Evolutionary conservation across 2,888 invertebrate species (phyloP), one percentile per base, ranked within the genome.

Genomic region (Folsomia manolachei): DNA sequence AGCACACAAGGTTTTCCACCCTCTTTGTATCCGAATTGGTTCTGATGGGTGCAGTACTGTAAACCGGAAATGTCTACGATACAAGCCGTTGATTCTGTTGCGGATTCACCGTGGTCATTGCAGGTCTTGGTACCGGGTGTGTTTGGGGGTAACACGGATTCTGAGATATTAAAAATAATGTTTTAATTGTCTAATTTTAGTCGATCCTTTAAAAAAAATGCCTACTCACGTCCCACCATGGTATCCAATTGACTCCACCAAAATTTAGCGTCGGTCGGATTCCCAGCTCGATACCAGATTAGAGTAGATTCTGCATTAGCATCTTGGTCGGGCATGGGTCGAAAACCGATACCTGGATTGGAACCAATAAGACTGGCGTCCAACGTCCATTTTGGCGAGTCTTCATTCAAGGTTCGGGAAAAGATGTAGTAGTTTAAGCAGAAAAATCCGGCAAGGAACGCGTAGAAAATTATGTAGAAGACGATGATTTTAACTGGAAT

Each of bases 11-110:
- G 70, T 25, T 60, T 24, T 23, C 56, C 70, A 19, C 52, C 65
- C n/a, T 14, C 4, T 53, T 90, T 89, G 85, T 91, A 98, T 83
- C 95, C 96, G 86, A 91, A 99, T 82, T 91, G 88, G 80, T 91
- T 89, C 53, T 88, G 87, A 72, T 88, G 86, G 74, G 90, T 90
- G 86, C 97, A 97, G 65, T 90, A 90, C 63, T 88, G 87, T 86
- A 93, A 92, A 72, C 87, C 85, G 69, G 87, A 85, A 67, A 92
- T 85, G 63, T 92, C 89, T 77, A 96, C 91, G 80, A 90, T 89
- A 85, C 97, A 97, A 60, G 93, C 93, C 84, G 91, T 90, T 87
- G 85, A 24, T 2, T 27, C 25, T 1, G 69, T 69, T 80, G 90
- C 89, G 63, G 86, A 84, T 27, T 89, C 86, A 69, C 86, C 85